These are phyloP conservation scores for Pimpla rufipes DNA, from an alignment of 2,888 invertebrate genomes.

Conservation along the genomic window DNA sequence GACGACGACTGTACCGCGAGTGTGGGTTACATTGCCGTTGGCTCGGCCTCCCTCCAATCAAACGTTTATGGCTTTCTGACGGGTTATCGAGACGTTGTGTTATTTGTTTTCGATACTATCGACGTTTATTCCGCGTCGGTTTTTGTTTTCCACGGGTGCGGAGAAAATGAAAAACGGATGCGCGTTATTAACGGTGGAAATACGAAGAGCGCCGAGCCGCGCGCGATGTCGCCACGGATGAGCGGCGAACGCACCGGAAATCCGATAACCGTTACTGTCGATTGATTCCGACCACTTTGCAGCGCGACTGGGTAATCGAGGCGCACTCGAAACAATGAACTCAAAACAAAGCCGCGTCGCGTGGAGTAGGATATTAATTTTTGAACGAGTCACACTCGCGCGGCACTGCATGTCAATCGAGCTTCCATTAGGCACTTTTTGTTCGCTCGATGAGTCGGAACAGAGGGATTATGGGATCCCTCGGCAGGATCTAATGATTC, in stretches of 20 bases:
- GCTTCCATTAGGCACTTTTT: neutral
- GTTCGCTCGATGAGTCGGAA: neutral
- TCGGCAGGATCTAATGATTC: neutral
- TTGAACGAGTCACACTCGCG: too few species aligned
- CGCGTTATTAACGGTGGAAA: neutral
- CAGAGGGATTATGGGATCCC: neutral
- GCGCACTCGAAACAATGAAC: constrained; percentile 1
- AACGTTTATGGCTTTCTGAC: constrained; percentile 55
- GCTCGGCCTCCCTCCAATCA: constrained; percentile 24
- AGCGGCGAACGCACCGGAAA: neutral
- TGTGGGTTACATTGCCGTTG: neutral
- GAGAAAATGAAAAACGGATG: constrained; percentile 16
- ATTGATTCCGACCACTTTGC: neutral
- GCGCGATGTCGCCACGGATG: neutral
- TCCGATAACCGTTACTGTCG: neutral
- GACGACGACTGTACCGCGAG: neutral
- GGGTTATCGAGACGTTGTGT: constrained; percentile 16
- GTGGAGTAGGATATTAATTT: neutral
- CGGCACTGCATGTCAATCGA: neutral
- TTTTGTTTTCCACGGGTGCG: constrained; percentile 36
- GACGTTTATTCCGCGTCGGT: neutral
- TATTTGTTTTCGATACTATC: constrained; percentile 43
- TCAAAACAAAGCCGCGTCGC: neutral
- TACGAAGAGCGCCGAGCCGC: too few species aligned
- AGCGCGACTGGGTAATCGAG: neutral